Percentiles rank a stretch among this genome's conserved stretches.
phyloP scores from a whole-genome alignment of 2,888 invertebrate genomes.

The Eristalis intricaria region DNA sequence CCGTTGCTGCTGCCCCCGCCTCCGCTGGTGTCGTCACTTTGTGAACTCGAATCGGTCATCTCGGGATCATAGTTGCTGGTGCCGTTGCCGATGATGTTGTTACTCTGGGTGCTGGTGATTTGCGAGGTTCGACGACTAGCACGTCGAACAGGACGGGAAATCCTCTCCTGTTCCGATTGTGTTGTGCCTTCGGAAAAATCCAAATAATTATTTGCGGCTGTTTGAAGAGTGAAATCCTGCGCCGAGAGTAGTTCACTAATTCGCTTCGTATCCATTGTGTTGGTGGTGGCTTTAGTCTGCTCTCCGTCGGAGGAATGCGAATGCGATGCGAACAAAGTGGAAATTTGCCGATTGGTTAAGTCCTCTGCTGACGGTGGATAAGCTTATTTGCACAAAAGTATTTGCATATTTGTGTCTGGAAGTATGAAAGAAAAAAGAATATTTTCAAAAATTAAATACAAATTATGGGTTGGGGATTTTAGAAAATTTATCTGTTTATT shows the following conservation, averaged over 20 bases:
- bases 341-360: neutral
- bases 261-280: slow-evolving; percentile 68
- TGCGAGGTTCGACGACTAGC: slow-evolving; percentile 79
- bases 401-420: slow-evolving; percentile 16
- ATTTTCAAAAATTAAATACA: neutral
- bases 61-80: slow-evolving; percentile 80
- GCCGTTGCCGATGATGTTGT: slow-evolving; percentile 72
- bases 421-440: neutral
- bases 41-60: slow-evolving; percentile 81
- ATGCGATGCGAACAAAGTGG: neutral
- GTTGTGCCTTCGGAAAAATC: slow-evolving; percentile 75
- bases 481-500: neutral
- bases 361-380: neutral
- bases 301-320: neutral
- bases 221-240: slow-evolving; percentile 71
- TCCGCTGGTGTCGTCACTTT: slow-evolving; percentile 81
- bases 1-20: slow-evolving; percentile 80
- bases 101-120: slow-evolving; percentile 77
- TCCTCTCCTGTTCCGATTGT: slow-evolving; percentile 77
- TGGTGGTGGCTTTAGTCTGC: neutral
- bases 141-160: slow-evolving; percentile 78
- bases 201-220: slow-evolving; percentile 73
- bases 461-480: neutral
- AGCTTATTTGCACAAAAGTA: slow-evolving; percentile 32
- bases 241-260: slow-evolving; percentile 67